Percentiles rank a stretch among this genome's conserved stretches.
phyloP scores from a whole-genome alignment of 2,113 vertebrate species.

The Lasiurus cinereus region DNA sequence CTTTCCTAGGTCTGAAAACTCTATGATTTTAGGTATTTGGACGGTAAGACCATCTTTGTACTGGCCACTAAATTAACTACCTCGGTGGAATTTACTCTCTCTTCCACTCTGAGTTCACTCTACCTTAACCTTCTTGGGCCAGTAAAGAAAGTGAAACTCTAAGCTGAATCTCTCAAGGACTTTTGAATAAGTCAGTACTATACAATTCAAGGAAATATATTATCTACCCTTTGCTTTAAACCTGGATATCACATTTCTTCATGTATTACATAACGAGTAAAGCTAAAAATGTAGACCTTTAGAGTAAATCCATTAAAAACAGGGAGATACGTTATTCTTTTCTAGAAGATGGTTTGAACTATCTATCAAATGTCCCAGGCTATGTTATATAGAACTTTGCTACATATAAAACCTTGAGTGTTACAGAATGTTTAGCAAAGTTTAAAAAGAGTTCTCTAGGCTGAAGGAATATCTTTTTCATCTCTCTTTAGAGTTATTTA shows the following conservation, averaged over 20 bases:
- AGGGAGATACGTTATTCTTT: background rate
- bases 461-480: background rate
- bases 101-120: accelerated
- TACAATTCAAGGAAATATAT: background rate
- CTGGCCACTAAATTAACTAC: background rate
- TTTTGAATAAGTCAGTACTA: background rate
- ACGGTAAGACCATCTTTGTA: background rate
- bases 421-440: background rate
- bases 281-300: background rate
- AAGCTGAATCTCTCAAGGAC: background rate
- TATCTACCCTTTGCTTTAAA: background rate
- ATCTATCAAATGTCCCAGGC: background rate
- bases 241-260: background rate
- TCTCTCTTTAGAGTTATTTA: background rate
- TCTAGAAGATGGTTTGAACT: background rate
- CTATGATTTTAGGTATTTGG: background rate
- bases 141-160: background rate
- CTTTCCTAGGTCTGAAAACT: background rate
- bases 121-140: too few species aligned
- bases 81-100: background rate
- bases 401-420: constrained; percentile 25
- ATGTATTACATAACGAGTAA: background rate
- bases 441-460: background rate
- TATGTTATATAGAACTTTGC: background rate
- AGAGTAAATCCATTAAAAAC: constrained; percentile 1